phyloP scores from a whole-genome alignment of 2,888 invertebrate genomes.

The Patella ulyssiponensis region DNA sequence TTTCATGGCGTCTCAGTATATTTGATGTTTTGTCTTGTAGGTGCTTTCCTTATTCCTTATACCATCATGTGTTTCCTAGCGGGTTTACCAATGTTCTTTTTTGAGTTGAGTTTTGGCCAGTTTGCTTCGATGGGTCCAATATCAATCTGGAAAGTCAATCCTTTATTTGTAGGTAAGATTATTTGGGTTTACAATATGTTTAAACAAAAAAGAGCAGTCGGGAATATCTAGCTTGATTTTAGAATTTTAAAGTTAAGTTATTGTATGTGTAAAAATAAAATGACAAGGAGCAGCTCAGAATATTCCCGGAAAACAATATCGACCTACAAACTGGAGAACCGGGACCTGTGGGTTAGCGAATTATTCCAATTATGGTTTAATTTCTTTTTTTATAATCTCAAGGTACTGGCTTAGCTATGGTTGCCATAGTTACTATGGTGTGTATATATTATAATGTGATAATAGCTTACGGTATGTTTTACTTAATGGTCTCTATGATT shows the following conservation, averaged over 20 bases:
- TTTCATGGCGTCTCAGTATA: too few relatives aligned
- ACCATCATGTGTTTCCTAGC: conserved; percentile 41
- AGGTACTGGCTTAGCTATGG: conserved; percentile 55
- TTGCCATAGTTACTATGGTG: conserved; percentile 48
- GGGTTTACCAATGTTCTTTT: conserved; percentile 51
- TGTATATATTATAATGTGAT: conserved; percentile 74
- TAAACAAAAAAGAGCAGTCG: too few relatives aligned
- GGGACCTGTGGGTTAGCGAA: too few relatives aligned
- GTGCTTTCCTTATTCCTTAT: conserved; percentile 58
- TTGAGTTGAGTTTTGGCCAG: conserved; percentile 54
- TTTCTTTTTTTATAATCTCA: not conserved
- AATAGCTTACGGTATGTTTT: conserved; percentile 71
- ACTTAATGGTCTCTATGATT: conserved; percentile 69
- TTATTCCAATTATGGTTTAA: too few relatives aligned
- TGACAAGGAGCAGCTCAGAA: too few relatives aligned
- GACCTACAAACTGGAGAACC: too few relatives aligned
- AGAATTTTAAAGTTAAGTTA: too few relatives aligned
- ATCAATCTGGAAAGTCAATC: conserved; percentile 50
- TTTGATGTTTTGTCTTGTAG: conserved; percentile 23
- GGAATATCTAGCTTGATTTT: too few relatives aligned
- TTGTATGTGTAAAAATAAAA: too few relatives aligned
- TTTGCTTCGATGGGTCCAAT: conserved; percentile 51
- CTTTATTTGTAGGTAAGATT: conserved; percentile 46
- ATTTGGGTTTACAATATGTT: too few relatives aligned
- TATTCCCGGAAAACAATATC: too few relatives aligned